These are phyloP conservation scores for Cancer borealis DNA, from an alignment of 2,888 invertebrate species.

Conservation along the genomic window DNA sequence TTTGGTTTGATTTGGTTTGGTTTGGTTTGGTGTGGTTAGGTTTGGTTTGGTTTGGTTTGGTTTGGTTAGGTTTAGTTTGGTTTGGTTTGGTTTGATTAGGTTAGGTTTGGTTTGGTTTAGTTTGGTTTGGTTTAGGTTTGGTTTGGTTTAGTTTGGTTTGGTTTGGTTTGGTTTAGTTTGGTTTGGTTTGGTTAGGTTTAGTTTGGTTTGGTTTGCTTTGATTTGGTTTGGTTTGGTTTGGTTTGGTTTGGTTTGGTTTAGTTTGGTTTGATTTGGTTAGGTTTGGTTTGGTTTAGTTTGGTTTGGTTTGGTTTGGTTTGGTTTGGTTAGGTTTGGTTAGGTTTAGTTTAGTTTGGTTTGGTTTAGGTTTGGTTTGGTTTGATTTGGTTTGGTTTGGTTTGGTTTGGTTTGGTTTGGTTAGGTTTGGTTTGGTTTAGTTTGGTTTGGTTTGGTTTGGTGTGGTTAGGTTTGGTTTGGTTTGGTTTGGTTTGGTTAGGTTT, in stretches of 20 bases:
- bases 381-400: too few species aligned
- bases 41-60: conserved; percentile 49
- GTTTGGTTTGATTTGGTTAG: too few species aligned
- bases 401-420: not conserved
- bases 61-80: conserved; percentile 17
- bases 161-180: not conserved
- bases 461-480: not conserved
- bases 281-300: too few species aligned
- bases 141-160: not conserved
- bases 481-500: not conserved
- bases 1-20: conserved; percentile 37
- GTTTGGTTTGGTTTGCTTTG: not conserved
- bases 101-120: conserved; percentile 36
- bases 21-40: conserved; percentile 30
- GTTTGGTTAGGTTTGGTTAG: not conserved
- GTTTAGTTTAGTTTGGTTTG: not conserved
- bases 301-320: too few species aligned
- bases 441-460: not conserved
- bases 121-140: not conserved
- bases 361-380: not conserved
- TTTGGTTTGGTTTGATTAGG: conserved; percentile 30
- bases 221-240: not conserved
- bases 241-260: too few species aligned
- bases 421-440: not conserved
- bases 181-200: not conserved